phyloP scores from a whole-genome alignment of 2,888 invertebrate genomes.

The Lepidonotus clava region DNA sequence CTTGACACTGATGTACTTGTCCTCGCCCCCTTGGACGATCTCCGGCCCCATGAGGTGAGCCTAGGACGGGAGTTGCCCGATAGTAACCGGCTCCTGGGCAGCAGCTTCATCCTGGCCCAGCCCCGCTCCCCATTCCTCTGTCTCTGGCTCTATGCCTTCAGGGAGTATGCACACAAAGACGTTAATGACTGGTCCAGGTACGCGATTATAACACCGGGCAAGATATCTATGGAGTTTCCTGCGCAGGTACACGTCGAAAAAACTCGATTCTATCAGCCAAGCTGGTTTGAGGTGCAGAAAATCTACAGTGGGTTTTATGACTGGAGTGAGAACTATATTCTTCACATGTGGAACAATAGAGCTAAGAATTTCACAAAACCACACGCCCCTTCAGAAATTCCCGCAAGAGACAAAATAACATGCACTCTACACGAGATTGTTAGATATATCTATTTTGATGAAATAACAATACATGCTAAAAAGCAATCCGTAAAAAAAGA shows the following conservation, averaged over 20 bases:
- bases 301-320: slow-evolving; percentile 19
- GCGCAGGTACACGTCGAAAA: background rate
- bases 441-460: background rate
- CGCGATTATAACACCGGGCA: background rate
- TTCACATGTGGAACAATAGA: slow-evolving; percentile 6
- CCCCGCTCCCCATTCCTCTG: background rate
- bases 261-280: background rate
- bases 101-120: slow-evolving; percentile 22
- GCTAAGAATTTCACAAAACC: background rate
- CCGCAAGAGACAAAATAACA: background rate
- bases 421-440: background rate
- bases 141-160: slow-evolving; percentile 12
- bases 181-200: background rate
- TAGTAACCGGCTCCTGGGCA: background rate
- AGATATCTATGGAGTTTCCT: background rate
- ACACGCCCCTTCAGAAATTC: background rate
- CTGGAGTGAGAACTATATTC: slow-evolving; percentile 24
- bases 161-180: background rate
- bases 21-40: background rate
- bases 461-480: background rate
- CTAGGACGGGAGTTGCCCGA: background rate
- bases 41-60: background rate
- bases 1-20: slow-evolving; percentile 26
- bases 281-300: background rate
- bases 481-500: too few relatives aligned